A percentile compares a stretch with the other conserved stretches of the same genome.
Conservation (phyloP, 2,113 vertebrate species). For the Siphamia tubifer region DNA sequence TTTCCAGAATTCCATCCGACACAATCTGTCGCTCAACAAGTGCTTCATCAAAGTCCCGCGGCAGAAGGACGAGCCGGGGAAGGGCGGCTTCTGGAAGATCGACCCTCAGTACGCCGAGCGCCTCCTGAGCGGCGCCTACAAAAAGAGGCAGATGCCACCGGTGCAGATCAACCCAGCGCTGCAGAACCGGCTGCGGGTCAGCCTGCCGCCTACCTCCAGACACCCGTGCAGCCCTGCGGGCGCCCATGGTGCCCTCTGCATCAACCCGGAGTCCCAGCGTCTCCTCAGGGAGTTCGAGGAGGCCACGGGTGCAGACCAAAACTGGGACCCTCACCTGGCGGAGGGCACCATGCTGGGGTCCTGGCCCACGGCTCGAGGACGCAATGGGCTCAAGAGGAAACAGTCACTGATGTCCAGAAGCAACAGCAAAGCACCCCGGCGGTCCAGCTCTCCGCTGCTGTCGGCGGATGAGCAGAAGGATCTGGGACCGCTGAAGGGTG, state of each 20-base stretch:
- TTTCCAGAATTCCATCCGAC: constrained; percentile 92
- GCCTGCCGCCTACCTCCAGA: not conserved
- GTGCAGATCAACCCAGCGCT: constrained; percentile 89
- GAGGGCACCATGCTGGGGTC: constrained; percentile 73
- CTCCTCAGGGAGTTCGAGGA: constrained; percentile 90
- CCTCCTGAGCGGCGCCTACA: constrained; percentile 88
- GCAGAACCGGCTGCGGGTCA: constrained; percentile 66
- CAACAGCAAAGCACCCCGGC: constrained; percentile 71
- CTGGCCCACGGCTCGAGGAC: constrained; percentile 64
- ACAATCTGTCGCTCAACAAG: constrained; percentile 97
- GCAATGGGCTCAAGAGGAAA: constrained; percentile 79
- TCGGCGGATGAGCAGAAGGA: constrained; percentile 85
- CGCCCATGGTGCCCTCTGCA: constrained; percentile 32
- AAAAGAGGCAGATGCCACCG: constrained; percentile 85
- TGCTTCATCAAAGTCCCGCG: constrained; percentile 98
- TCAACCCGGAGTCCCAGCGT: constrained; percentile 83
- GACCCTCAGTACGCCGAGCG: constrained; percentile 91
- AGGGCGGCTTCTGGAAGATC: constrained; percentile 96
- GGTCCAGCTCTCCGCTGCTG: constrained; percentile 83
- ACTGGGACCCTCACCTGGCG: constrained; percentile 69
- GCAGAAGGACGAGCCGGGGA: constrained; percentile 94
- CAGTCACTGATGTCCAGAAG: constrained; percentile 70
- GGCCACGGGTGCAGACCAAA: constrained; percentile 75
- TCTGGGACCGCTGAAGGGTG: constrained; percentile 88
- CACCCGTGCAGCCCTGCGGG: not conserved